Evolutionary conservation across 2,888 invertebrate genomes (phyloP).

Genomic region (Limnephilus marmoratus): DNA sequence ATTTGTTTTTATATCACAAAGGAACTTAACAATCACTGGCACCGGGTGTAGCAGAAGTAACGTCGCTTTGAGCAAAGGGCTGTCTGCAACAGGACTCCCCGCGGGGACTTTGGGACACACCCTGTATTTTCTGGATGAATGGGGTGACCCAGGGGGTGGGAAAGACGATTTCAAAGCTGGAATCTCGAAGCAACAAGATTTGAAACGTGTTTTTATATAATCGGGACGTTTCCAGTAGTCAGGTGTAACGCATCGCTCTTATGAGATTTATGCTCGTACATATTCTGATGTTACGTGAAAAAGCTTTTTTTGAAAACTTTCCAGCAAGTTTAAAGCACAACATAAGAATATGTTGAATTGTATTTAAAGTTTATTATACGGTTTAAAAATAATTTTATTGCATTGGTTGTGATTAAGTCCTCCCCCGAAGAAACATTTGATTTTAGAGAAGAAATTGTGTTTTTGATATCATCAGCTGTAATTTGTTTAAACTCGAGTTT

Average conservation of each 20-base stretch:
- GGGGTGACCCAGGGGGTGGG: background rate
- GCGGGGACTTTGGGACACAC: slow-evolving; percentile 7
- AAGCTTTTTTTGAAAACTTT: background rate
- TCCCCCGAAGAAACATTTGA: too few relatives aligned
- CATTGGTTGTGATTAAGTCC: too few relatives aligned
- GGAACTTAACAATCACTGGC: background rate
- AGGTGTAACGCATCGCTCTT: background rate
- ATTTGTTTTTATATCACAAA: slow-evolving; percentile 3
- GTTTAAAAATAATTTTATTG: too few relatives aligned
- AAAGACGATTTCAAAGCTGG: background rate
- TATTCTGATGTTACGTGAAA: background rate
- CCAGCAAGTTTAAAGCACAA: too few relatives aligned
- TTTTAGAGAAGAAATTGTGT: too few relatives aligned
- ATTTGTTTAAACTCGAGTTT: too few relatives aligned
- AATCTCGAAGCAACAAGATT: background rate
- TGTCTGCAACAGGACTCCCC: slow-evolving; percentile 13
- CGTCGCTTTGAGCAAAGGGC: background rate
- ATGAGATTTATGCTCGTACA: background rate
- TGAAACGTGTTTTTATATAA: background rate
- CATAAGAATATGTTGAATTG: too few relatives aligned
- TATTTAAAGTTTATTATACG: too few relatives aligned
- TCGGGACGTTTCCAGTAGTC: background rate
- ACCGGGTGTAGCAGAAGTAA: slow-evolving; percentile 1
- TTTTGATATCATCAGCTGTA: too few relatives aligned
- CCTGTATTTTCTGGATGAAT: background rate